Evolutionary conservation across 1,140 invertebrate genomes (phyloP).

Genomic region (Bombus affinis): DNA sequence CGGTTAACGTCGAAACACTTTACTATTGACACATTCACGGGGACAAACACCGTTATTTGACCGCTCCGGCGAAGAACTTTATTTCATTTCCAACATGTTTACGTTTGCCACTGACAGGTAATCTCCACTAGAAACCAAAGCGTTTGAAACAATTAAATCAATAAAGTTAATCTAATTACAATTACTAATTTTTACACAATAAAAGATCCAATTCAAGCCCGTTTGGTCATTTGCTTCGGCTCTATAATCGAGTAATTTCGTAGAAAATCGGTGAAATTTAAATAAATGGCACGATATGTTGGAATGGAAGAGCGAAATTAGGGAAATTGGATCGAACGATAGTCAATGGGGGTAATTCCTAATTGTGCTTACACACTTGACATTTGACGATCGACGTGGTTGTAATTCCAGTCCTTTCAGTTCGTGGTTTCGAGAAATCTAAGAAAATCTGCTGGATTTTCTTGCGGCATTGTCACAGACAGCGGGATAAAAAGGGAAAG

Average conservation of each 20-base stretch:
- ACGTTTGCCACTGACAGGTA: neutral
- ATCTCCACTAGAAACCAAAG: neutral
- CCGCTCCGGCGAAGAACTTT: neutral
- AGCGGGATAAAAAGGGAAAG: slow-evolving; percentile 55
- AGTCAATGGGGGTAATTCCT: neutral
- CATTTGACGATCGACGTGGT: slow-evolving; percentile 47
- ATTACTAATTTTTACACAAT: neutral
- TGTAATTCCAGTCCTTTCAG: slow-evolving; percentile 43
- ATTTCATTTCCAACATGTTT: neutral
- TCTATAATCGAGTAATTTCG: too few species aligned
- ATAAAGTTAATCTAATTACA: too few species aligned
- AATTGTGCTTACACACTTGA: slow-evolving; percentile 40
- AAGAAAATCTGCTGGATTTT: slow-evolving; percentile 65
- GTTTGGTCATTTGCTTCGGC: too few species aligned
- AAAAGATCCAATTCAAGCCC: neutral
- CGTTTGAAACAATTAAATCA: too few species aligned
- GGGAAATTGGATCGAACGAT: slow-evolving; percentile 18
- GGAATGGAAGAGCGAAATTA: neutral
- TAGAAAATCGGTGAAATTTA: neutral
- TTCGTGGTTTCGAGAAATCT: slow-evolving; percentile 63
- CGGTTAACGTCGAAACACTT: neutral
- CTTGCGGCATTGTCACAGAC: slow-evolving; percentile 45
- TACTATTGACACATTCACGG: neutral
- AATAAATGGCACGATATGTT: neutral
- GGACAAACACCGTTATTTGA: neutral